phyloP scores from a whole-genome alignment of 2,113 vertebrate genomes.

The Empidonax traillii region DNA sequence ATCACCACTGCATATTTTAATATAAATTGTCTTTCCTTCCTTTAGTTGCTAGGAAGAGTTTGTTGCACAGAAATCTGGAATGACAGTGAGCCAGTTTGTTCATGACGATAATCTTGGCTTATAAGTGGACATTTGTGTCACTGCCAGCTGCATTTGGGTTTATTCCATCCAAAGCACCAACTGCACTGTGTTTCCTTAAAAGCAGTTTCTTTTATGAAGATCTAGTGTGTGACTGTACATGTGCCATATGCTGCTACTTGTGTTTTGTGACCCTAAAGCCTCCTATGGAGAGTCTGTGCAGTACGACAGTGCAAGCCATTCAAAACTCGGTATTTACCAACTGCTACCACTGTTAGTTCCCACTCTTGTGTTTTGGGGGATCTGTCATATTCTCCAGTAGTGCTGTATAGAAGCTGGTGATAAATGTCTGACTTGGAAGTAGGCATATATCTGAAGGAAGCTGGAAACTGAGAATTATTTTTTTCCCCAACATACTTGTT shows the following conservation, averaged over 20 bases:
- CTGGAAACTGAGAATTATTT: not conserved
- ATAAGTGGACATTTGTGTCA: not conserved
- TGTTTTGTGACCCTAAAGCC: not conserved
- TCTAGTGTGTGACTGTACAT: not conserved
- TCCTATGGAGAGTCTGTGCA: not conserved
- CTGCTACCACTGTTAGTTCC: not conserved
- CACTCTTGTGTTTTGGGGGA: not conserved
- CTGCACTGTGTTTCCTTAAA: not conserved
- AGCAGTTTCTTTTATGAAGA: not conserved
- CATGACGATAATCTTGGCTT: not conserved
- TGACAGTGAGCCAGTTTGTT: not conserved
- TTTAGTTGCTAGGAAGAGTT: constrained; percentile 10
- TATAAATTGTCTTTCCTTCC: not conserved
- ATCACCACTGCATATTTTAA: constrained; percentile 20
- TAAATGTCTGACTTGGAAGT: not conserved
- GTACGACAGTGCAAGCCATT: not conserved
- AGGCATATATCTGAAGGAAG: not conserved
- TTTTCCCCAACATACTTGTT: not conserved
- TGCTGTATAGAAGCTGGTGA: not conserved
- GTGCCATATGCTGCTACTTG: not conserved
- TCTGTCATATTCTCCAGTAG: not conserved
- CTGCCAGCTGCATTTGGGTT: not conserved
- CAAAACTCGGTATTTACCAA: not conserved
- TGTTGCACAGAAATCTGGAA: not conserved
- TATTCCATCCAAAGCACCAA: not conserved